Conservation (phyloP, 2,888 invertebrate species). For the Ceratothoa steindachneri region DNA sequence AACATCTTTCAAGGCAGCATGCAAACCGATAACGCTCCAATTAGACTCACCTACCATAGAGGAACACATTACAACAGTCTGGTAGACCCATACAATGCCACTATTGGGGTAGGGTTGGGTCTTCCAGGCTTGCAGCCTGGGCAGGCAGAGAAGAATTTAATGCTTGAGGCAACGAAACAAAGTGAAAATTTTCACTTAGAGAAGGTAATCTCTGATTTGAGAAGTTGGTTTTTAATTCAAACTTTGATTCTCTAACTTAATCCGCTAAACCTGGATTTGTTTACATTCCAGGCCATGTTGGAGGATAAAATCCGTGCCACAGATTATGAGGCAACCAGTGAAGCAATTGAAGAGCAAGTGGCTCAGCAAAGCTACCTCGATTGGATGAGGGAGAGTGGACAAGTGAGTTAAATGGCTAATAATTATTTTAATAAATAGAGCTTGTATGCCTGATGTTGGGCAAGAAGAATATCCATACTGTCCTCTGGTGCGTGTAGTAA, state of each 20-base stretch:
- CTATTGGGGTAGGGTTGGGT: conserved; percentile 66
- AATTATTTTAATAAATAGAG: neutral
- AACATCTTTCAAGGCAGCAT: conserved; percentile 74
- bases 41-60: conserved; percentile 79
- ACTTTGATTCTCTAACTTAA: neutral
- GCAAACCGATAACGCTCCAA: conserved; percentile 65
- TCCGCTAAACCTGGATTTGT: neutral
- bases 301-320: conserved; percentile 83
- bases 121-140: conserved; percentile 75
- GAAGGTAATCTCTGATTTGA: conserved; percentile 58
- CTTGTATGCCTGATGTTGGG: neutral
- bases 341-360: conserved; percentile 82
- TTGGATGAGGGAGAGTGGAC: conserved; percentile 68
- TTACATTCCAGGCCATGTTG: conserved; percentile 67
- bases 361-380: conserved; percentile 79
- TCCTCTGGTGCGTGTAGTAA: conserved; percentile 16
- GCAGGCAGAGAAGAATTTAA: conserved; percentile 65
- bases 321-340: conserved; percentile 87
- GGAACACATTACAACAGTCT: conserved; percentile 84
- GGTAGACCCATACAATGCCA: conserved; percentile 72
- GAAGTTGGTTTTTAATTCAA: neutral
- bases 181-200: conserved; percentile 77
- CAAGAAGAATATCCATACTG: too few species aligned
- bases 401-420: conserved; percentile 59
- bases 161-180: conserved; percentile 69